phyloP scores from a whole-genome alignment of 2,888 invertebrate genomes.

The Phanerotoma sp. region DNA sequence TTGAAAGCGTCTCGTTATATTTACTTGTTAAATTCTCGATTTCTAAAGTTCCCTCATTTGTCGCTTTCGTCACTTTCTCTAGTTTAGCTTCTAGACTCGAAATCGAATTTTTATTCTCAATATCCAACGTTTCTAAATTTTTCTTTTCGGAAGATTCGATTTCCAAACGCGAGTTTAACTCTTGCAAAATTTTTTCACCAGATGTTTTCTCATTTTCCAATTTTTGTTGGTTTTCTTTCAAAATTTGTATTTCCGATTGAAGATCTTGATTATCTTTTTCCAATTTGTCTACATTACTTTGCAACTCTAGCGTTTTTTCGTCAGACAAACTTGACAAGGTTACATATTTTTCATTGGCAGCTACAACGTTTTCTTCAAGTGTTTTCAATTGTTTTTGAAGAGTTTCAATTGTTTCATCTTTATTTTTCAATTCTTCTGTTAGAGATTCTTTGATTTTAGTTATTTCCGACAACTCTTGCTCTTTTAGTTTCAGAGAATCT shows the following conservation, averaged over 20 bases:
- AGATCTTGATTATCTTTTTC: constrained; percentile 35
- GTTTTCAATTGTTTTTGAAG: constrained; percentile 39
- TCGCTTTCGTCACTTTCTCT: constrained; percentile 34
- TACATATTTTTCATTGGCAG: constrained; percentile 32
- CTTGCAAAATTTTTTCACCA: constrained; percentile 26
- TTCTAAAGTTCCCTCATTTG: constrained; percentile 27
- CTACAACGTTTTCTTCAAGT: constrained; percentile 32
- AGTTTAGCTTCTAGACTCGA: constrained; percentile 33
- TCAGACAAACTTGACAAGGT: constrained; percentile 60
- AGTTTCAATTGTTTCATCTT: constrained; percentile 54
- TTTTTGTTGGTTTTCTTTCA: constrained; percentile 40
- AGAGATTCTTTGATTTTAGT: constrained; percentile 51
- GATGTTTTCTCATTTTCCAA: constrained; percentile 22
- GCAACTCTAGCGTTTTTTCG: constrained; percentile 41
- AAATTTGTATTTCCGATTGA: constrained; percentile 37
- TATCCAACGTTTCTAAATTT: constrained; percentile 24
- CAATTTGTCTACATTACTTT: constrained; percentile 33
- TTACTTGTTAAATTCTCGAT: constrained; percentile 27
- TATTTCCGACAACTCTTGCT: constrained; percentile 33
- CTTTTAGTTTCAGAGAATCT: constrained; percentile 30
- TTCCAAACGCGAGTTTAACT: constrained; percentile 29
- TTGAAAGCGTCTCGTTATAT: constrained; percentile 31
- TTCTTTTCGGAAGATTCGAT: constrained; percentile 8
- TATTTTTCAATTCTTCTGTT: constrained; percentile 59
- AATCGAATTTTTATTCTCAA: constrained; percentile 32